Percentiles rank a stretch among this genome's conserved stretches.
Conservation (phyloP, 2,797 vertebrate species). For the Diceros bicornis region DNA sequence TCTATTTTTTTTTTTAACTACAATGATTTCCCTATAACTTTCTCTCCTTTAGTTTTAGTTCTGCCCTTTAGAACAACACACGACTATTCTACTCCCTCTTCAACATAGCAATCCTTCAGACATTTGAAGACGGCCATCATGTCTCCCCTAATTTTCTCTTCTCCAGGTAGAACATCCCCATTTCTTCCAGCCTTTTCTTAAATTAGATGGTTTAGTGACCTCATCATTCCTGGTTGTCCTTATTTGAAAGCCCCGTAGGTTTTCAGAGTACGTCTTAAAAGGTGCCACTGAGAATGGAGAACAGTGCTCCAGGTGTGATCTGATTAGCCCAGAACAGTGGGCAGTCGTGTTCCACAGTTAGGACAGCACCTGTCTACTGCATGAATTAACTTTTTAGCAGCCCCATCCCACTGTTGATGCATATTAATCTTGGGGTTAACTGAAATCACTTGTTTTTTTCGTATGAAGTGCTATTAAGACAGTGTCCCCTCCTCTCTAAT, state of each 20-base stretch:
- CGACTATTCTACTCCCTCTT: slow-evolving; percentile 76
- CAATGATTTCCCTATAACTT: slow-evolving; percentile 80
- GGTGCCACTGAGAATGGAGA: background rate
- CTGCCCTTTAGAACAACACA: slow-evolving; percentile 81
- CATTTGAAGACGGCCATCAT: slow-evolving; percentile 75
- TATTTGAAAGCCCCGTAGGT: slow-evolving; percentile 50
- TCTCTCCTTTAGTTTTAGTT: slow-evolving; percentile 82
- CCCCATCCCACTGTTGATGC: background rate
- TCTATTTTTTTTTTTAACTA: slow-evolving; percentile 70
- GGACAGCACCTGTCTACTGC: background rate
- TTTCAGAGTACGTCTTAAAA: slow-evolving; percentile 34
- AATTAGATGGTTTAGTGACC: slow-evolving; percentile 49
- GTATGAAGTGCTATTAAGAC: background rate
- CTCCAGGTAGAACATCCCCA: slow-evolving; percentile 80
- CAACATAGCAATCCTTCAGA: slow-evolving; percentile 80
- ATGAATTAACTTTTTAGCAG: background rate
- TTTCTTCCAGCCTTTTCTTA: slow-evolving; percentile 80
- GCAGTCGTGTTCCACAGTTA: background rate
- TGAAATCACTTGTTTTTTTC: slow-evolving; percentile 50
- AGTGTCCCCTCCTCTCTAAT: slow-evolving; percentile 46
- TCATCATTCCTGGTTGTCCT: slow-evolving; percentile 58
- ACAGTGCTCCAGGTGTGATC: background rate
- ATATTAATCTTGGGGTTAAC: slow-evolving; percentile 31
- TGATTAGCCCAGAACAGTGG: background rate
- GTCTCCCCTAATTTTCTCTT: slow-evolving; percentile 83